Evolutionary conservation across 2,797 vertebrate genomes (phyloP).

Genomic region (Novumbra hubbsi): DNA sequence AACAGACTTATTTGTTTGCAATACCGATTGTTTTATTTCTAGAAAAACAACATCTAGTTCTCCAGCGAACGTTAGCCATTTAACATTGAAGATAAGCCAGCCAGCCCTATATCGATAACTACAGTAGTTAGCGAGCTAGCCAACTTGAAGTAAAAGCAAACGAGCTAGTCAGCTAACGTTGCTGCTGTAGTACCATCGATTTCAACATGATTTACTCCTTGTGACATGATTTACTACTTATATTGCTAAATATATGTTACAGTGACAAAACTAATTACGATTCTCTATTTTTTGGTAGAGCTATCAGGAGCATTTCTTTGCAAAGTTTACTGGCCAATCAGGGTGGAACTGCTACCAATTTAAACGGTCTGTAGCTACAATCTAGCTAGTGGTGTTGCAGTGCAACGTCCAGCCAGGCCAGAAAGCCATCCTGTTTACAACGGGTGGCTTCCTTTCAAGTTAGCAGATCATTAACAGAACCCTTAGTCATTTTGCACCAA

Average conservation of each 20-base stretch:
- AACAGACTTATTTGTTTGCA: not conserved
- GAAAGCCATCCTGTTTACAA: not conserved
- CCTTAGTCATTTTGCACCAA: not conserved
- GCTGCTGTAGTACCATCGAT: too few relatives aligned
- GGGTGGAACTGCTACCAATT: not conserved
- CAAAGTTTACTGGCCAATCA: not conserved
- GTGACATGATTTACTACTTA: too few relatives aligned
- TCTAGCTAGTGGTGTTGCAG: not conserved
- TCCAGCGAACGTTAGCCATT: not conserved
- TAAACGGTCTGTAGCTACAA: not conserved
- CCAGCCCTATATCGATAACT: not conserved
- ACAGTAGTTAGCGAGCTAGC: not conserved
- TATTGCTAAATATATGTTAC: not conserved
- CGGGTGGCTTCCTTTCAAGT: not conserved
- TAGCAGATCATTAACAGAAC: not conserved
- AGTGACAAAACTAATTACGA: not conserved
- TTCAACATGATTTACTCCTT: too few relatives aligned
- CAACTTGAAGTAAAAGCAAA: not conserved
- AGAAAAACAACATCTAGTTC: not conserved
- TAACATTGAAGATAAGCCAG: not conserved
- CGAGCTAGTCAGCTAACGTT: not conserved
- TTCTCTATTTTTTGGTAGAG: not conserved
- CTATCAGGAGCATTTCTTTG: not conserved
- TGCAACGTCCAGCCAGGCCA: not conserved
- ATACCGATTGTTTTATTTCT: not conserved